These are phyloP conservation scores for Exaiptasia diaphana DNA, from an alignment of 64 coral and sea anemone genomes.

Conservation along the genomic window DNA sequence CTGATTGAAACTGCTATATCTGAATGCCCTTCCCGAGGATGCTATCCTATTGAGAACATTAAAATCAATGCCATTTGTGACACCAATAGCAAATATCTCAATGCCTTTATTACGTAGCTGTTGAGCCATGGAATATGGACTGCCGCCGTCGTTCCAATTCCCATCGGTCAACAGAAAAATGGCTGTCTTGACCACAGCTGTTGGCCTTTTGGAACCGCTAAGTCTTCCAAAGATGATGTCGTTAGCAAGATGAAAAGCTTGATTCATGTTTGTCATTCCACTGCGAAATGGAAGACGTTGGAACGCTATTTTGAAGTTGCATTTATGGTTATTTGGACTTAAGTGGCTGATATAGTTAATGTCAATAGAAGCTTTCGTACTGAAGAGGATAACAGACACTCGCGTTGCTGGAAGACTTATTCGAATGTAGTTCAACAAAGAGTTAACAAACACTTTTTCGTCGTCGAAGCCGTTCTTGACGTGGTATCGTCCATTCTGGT, in stretches of 20 bases:
- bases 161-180: constrained; percentile 85
- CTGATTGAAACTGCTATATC: constrained; percentile 66
- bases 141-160: constrained; percentile 64
- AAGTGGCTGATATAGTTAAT: constrained; percentile 71
- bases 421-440: constrained; percentile 62
- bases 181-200: constrained; percentile 55
- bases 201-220: constrained; percentile 58
- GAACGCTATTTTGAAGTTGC: constrained; percentile 77
- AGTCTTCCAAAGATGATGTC: constrained; percentile 68
- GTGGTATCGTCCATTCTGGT: not conserved
- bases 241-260: constrained; percentile 45
- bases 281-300: constrained; percentile 50
- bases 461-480: constrained; percentile 69
- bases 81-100: constrained; percentile 79
- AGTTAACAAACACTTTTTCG: constrained; percentile 85
- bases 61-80: constrained; percentile 63
- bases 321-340: constrained; percentile 71
- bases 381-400: constrained; percentile 78
- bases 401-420: constrained; percentile 63
- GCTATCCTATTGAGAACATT: constrained; percentile 62
- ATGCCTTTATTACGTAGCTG: constrained; percentile 40
- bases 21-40: constrained; percentile 52
- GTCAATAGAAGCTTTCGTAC: constrained; percentile 46
- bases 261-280: constrained; percentile 82
- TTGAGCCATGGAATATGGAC: constrained; percentile 51